Evolutionary conservation across 2,113 vertebrate species (phyloP), one percentile per base, ranked within the genome.

Genomic region (Cathartes aura): DNA sequence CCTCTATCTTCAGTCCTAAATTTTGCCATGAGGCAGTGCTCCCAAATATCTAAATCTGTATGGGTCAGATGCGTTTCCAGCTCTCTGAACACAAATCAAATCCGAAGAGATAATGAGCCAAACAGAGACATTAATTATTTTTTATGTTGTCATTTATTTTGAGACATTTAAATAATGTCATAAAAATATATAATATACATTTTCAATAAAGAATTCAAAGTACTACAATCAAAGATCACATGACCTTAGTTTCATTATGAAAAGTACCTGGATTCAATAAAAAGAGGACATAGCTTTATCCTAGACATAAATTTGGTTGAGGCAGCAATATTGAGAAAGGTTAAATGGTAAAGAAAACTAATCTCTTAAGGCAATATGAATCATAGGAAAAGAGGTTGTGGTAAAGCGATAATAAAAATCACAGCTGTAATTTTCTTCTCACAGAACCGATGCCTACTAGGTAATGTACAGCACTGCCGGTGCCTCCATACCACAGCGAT

Each of bases 311-410:
- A 98, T 98, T 90, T 55, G 85, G 94, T 96, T 96, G 91, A 98
- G 98, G 98, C 97, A 98, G 98, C 96, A 97, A 97, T 98, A 97
- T 91, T 93, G 97, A 97, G 97, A 82, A 93, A 98, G 97, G 98
- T 96, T 96, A 98, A 97, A 97, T 92, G 97, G 94, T 97, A 98
- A 98, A 98, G 97, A 96, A 95, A 95, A 96, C 96, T 97, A 97
- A 98, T 98, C 97, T 98, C 96, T 97, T 96, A 96, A 97, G 94
- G 97, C 96, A 98, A 97, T 96, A 96, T 91, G 95, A 98, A 98
- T 97, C 97, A 96, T 83, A 96, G 82, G 91, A 96, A 92, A 32
- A 97, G 95, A 97, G 68, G 66, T 78, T 92, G 97, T 95, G 95
- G 81, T 72, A 90, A 95, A 95, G 90, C 15, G 55, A 92, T 94